Evolutionary conservation across 2,113 vertebrate genomes (phyloP), one percentile per base, ranked within the genome.

Genomic region (Cyanoramphus novaezelandiae): DNA sequence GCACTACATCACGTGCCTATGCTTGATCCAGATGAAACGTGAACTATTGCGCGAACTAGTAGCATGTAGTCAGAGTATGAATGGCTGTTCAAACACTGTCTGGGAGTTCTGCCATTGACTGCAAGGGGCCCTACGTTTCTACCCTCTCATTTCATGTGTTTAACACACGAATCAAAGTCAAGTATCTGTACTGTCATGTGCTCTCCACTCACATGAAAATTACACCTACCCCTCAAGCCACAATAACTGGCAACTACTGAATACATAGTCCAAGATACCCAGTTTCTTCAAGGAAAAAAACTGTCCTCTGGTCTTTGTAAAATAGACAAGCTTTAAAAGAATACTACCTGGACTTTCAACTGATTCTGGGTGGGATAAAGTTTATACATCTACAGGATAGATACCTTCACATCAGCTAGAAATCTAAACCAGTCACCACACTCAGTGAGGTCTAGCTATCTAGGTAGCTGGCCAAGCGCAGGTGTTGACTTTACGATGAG

Each of bases 1-100:
- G 33, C 13, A 21, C 11, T 62, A 2, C 3, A 10, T 41, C 49
- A 70, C 0, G 0, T 29, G 20, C 14, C 64, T 41, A 5, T n/a
- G 72, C 17, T 64, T 74, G 60, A 39, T 74, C 41, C 80, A 86
- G 53, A 49, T 29, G 64, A 81, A 86, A 86, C 21, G 13, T 28
- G 31, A 83, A 49, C 35, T 39, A n/a, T 6, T 60, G 52, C 7
- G 7, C 62, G 71, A 92, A 76, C 31, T 15, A 70, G 52, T 31
- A 91, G 37, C 35, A 24, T 23, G 14, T 12, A 77, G 57, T 50
- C 47, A 57, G 50, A 70, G 28, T 11, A 62, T 25, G 50, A 90
- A 71, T 9, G 19, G 41, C 6, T 60, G 50, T 37, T 70, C 31
- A 80, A 28, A 49, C 1, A 0, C 33, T 11, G 39, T 17, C 63